Base-by-base conservation (phyloP, 2,888 invertebrate genomes). In the Griposia aprilina region DNA sequence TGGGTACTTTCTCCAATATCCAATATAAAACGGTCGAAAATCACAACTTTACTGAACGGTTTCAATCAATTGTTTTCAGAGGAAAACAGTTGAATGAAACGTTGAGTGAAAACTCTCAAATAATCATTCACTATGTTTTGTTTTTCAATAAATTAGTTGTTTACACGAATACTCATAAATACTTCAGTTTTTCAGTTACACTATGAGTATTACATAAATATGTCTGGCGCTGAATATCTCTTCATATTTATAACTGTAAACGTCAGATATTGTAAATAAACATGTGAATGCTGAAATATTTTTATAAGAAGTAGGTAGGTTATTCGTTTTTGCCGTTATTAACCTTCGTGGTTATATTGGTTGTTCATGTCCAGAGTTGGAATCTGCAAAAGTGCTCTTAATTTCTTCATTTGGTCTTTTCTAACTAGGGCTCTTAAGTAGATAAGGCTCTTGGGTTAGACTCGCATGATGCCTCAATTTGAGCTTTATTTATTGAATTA, bases 211-310 rank as follows among this genome's bases (percentile, higher is more conserved):
- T 81, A 70, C 57, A 82, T 82, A 84, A 84, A 78, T 78, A 78
- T 70, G 85, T 85, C 82, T 74, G 57, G 66, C 62, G 48, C 26
- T 48, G 71, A 74, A 69, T 72, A 82, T 73, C 65, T 82, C 72
- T 85, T 82, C 69, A 69, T 74, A 84, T 85, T 82, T 84, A 75
- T 74, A 79, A 72, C 86, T 74, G 68, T 75, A 84, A 72, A 82
- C 62, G 60, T 79, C 69, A 75, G 79, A 36, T 82, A 79, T 75
- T 75, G 55, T 86, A 84, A 79, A 84, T 75, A 84, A 68, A 59
- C 41, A 65, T 57, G 48, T 60, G 59, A 11, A 57, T 62, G n/a
- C 23, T 60, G 55, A 72, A 84, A 76, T 79, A 26, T 17, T 76
- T 59, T 50, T 66, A 57, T 67, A 36, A 17, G 76, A 26, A 45